phyloP scores from a whole-genome alignment of 2,797 vertebrate genomes.

The Periophthalmus magnuspinnatus region DNA sequence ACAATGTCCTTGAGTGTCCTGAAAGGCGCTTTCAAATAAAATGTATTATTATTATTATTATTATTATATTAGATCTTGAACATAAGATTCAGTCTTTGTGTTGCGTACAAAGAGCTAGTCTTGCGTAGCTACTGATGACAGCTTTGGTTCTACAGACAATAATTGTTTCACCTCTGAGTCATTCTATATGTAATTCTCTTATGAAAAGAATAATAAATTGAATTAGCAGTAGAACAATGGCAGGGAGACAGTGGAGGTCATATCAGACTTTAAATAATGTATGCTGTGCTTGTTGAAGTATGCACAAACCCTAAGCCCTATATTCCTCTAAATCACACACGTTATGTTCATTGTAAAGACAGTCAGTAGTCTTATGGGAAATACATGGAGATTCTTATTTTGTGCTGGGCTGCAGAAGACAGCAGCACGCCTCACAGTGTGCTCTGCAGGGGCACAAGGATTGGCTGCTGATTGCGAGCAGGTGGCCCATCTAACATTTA shows the following conservation, averaged over 20 bases:
- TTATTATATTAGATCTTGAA: not conserved
- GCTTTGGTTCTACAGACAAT: not conserved
- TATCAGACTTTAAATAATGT: conserved; percentile 5
- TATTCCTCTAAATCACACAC: conserved; percentile 15
- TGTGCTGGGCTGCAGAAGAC: conserved; percentile 26
- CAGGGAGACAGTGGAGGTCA: not conserved
- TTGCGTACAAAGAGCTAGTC: not conserved
- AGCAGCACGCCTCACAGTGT: conserved; percentile 14
- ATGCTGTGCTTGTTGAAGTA: conserved; percentile 24
- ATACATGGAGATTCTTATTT: conserved; percentile 40
- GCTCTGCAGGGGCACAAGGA: conserved; percentile 25
- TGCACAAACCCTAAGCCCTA: conserved; percentile 10
- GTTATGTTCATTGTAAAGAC: conserved; percentile 22
- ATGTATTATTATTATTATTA: no score
- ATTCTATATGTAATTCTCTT: not conserved
- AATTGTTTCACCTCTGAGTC: not conserved
- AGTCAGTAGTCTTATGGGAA: conserved; percentile 21
- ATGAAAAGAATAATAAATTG: not conserved
- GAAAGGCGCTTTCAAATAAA: no score
- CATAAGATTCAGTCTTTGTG: not conserved
- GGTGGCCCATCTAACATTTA: conserved; percentile 14
- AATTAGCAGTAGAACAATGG: not conserved
- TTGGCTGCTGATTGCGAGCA: conserved; percentile 16
- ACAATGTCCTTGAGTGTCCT: no score
- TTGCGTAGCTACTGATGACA: not conserved